Conservation (phyloP, 2,797 vertebrate genomes). For the Scolopax bukidnonensis region DNA sequence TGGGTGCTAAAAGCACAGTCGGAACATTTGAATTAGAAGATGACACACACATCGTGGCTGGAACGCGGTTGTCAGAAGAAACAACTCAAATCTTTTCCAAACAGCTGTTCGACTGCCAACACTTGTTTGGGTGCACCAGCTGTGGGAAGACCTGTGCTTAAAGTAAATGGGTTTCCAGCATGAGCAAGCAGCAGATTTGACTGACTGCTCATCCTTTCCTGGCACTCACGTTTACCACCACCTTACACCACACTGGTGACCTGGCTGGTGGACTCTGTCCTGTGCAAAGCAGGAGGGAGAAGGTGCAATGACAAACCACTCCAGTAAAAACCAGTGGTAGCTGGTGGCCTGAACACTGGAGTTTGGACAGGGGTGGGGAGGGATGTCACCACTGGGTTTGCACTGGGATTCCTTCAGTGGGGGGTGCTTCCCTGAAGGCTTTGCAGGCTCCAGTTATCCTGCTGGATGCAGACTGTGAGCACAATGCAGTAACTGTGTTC, state of each 20-base stretch:
- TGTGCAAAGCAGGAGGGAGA: neutral
- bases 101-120: constrained; percentile 71
- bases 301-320: neutral
- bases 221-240: neutral
- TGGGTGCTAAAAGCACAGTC: neutral
- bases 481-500: neutral
- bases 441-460: neutral
- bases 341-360: neutral
- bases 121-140: constrained; percentile 65
- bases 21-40: constrained; percentile 59
- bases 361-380: neutral
- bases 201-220: neutral
- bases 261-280: neutral
- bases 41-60: constrained; percentile 22
- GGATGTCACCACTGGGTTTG: too few species aligned
- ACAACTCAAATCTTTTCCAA: constrained; percentile 69
- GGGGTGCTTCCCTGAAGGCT: neutral
- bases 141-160: constrained; percentile 64
- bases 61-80: constrained; percentile 40
- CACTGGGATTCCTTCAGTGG: neutral
- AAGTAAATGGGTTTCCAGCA: constrained; percentile 63
- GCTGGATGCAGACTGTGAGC: neutral
- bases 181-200: constrained; percentile 18
- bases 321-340: neutral
- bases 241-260: neutral